phyloP scores from a whole-genome alignment of 2,113 vertebrate species.

The Empidonax alnorum region DNA sequence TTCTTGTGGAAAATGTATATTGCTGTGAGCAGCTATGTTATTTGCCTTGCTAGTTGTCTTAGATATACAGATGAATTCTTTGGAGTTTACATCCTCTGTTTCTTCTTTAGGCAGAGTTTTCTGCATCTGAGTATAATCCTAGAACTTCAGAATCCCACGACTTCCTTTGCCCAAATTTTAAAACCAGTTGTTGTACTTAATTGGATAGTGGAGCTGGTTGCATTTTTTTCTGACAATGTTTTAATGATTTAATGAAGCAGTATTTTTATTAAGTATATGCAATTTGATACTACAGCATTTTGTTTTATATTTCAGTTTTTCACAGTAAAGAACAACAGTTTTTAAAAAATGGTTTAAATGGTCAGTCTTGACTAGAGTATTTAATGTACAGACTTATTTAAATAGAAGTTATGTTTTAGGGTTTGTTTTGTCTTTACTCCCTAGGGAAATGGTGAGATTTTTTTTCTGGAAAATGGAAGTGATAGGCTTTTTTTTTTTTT shows the following conservation, averaged over 20 bases:
- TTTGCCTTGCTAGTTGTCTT: neutral
- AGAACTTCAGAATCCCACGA: neutral
- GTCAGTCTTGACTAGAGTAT: neutral
- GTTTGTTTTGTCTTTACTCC: neutral
- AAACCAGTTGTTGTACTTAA: neutral
- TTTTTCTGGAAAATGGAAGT: neutral
- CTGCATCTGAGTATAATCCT: neutral
- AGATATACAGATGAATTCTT: neutral
- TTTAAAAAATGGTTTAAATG: neutral
- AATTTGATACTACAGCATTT: neutral
- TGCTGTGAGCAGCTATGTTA: neutral
- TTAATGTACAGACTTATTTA: neutral
- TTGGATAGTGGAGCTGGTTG: neutral
- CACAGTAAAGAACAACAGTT: neutral
- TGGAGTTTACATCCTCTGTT: neutral
- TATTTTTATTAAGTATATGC: neutral
- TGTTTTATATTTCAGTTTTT: neutral
- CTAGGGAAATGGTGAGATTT: neutral
- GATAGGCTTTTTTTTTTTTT: neutral
- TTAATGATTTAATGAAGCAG: neutral
- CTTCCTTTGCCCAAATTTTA: neutral
- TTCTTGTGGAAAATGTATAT: neutral
- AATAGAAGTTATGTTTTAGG: neutral
- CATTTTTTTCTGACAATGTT: neutral
- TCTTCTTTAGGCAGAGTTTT: neutral